Evolutionary conservation across 2,797 vertebrate species (phyloP).

Genomic region (Crocidura indochinensis): DNA sequence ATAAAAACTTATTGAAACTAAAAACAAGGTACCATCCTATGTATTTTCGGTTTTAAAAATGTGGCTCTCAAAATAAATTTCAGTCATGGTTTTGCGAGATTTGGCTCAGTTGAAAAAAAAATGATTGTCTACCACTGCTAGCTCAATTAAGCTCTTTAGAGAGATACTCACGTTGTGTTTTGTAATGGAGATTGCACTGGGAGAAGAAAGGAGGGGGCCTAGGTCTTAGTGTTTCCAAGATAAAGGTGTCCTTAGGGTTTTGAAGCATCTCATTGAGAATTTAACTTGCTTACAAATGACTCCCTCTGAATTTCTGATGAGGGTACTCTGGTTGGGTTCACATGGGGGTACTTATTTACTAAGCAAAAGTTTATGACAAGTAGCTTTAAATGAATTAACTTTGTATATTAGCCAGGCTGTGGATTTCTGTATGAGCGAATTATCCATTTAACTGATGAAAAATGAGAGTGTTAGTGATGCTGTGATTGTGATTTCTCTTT

Average conservation of each 20-base stretch:
- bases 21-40: no score
- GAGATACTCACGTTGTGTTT: conserved; percentile 6
- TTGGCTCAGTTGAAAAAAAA: no score
- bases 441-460: not conserved
- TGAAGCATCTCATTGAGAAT: conserved; percentile 35
- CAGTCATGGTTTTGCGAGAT: no score
- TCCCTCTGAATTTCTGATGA: conserved; percentile 9
- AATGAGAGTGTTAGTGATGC: not conserved
- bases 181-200: not conserved
- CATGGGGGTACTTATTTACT: conserved; percentile 29
- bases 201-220: not conserved
- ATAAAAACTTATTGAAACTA: no score
- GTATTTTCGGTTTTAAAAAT: no score
- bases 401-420: not conserved
- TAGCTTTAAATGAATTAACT: conserved; percentile 37
- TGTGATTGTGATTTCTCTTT: not conserved
- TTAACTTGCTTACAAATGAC: conserved; percentile 40
- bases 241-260: not conserved
- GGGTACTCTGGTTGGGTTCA: not conserved
- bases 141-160: conserved; percentile 14
- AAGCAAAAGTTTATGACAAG: conserved; percentile 33
- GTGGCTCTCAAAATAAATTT: no score
- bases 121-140: not conserved
- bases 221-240: not conserved
- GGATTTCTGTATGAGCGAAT: conserved; percentile 13